phyloP scores from a whole-genome alignment of 2,888 invertebrate species.

The Eupithecia inturbata region DNA sequence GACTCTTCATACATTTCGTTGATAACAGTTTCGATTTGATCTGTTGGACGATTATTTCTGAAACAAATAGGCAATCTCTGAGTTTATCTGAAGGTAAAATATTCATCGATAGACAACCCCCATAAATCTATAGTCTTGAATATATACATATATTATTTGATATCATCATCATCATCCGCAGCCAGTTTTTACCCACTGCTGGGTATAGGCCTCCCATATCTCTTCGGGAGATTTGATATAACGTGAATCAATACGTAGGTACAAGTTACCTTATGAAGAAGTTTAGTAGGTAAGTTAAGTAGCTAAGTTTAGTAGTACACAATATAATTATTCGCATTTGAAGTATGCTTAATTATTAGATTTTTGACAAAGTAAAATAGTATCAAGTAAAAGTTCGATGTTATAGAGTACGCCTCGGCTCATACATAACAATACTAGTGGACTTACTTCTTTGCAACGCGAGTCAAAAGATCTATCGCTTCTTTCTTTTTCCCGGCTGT shows the following conservation, averaged over 20 bases:
- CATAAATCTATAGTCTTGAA: not conserved
- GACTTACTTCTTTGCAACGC: conserved; percentile 83
- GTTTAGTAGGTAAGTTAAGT: too few relatives aligned
- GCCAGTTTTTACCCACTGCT: too few relatives aligned
- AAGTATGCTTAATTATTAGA: not conserved
- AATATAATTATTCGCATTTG: too few relatives aligned
- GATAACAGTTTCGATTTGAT: conserved; percentile 65
- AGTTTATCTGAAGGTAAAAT: not conserved
- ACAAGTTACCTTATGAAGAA: too few relatives aligned
- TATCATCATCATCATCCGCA: too few relatives aligned
- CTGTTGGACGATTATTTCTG: conserved; percentile 74
- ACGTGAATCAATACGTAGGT: too few relatives aligned
- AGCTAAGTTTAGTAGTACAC: too few relatives aligned
- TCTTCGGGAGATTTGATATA: too few relatives aligned
- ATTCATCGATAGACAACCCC: not conserved
- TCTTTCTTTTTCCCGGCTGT: conserved; percentile 86
- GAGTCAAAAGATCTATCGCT: conserved; percentile 85
- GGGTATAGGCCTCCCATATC: too few relatives aligned
- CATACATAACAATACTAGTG: not conserved
- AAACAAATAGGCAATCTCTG: conserved; percentile 37
- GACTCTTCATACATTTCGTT: conserved; percentile 51
- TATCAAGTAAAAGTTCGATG: not conserved
- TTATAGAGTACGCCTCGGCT: not conserved
- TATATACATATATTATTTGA: too few relatives aligned
- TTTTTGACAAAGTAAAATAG: too few relatives aligned